Evolutionary conservation across 2,888 invertebrate genomes (phyloP).

Genomic region (Masnerella sp.): DNA sequence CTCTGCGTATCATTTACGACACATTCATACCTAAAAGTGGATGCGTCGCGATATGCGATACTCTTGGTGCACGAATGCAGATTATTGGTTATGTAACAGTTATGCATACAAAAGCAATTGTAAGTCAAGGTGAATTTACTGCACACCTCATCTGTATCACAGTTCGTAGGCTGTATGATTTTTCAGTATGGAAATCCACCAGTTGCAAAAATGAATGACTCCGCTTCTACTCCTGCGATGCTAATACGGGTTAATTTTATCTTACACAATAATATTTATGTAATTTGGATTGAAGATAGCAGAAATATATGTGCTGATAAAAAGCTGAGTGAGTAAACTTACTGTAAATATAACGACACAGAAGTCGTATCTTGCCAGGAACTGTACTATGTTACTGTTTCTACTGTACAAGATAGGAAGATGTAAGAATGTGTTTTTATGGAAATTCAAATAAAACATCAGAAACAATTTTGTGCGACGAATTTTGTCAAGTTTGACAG

Average conservation of each 20-base stretch:
- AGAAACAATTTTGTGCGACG: too few relatives aligned
- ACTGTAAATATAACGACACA: too few relatives aligned
- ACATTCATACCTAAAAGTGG: constrained; percentile 1
- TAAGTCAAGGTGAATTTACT: constrained; percentile 23
- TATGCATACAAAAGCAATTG: constrained; percentile 6
- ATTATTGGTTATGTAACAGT: constrained; percentile 16
- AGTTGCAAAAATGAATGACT: constrained; percentile 1
- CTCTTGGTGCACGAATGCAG: constrained; percentile 5
- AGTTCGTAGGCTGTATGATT: constrained; percentile 13
- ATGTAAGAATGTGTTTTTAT: too few relatives aligned
- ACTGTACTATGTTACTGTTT: too few relatives aligned
- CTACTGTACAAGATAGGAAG: too few relatives aligned
- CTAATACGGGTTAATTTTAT: neutral
- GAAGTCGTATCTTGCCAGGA: too few relatives aligned
- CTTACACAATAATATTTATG: neutral
- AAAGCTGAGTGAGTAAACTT: too few relatives aligned
- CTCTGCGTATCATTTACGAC: neutral
- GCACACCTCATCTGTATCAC: neutral
- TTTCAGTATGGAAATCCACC: constrained; percentile 7
- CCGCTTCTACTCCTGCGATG: neutral
- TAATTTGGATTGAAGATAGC: neutral
- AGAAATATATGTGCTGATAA: too few relatives aligned
- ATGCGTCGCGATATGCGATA: constrained; percentile 13
- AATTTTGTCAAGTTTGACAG: too few relatives aligned
- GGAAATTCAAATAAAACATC: too few relatives aligned